These are phyloP conservation scores for Blastobasis adustella DNA, from an alignment of 2,888 invertebrate genomes.

Conservation along the genomic window DNA sequence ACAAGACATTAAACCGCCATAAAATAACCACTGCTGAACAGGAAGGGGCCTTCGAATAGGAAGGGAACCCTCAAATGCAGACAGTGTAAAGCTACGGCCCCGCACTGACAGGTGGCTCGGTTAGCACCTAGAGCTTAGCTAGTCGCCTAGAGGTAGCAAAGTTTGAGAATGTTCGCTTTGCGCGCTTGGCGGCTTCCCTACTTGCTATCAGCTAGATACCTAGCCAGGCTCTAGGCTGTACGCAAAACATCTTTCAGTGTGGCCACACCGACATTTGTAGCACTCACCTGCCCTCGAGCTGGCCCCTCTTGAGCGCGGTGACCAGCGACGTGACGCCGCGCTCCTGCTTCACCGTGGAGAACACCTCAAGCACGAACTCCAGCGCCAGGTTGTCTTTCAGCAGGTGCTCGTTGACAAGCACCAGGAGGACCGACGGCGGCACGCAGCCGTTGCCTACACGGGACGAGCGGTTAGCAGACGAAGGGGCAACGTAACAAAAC, in stretches of 20 bases:
- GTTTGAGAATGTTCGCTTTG: no score
- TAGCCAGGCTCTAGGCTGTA: background rate
- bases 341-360: slow-evolving; percentile 92
- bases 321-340: slow-evolving; percentile 90
- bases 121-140: no score
- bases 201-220: no score
- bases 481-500: no score
- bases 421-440: slow-evolving; percentile 90
- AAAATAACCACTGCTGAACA: no score
- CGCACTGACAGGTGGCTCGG: no score
- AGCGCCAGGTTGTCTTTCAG: slow-evolving; percentile 95
- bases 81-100: no score
- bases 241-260: background rate
- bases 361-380: slow-evolving; percentile 95
- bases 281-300: slow-evolving; percentile 80
- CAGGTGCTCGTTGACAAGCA: slow-evolving; percentile 93
- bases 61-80: no score
- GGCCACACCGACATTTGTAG: background rate
- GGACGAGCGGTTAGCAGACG: background rate
- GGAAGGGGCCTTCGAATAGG: no score
- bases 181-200: no score
- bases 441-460: slow-evolving; percentile 87
- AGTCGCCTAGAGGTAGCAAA: no score
- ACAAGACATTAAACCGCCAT: no score
- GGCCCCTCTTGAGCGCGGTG: slow-evolving; percentile 90